A percentile compares a stretch with the other conserved stretches of the same genome.
These are phyloP conservation scores for Notothenia coriiceps DNA, from an alignment of 2,113 vertebrate genomes.

Conservation along the genomic window DNA sequence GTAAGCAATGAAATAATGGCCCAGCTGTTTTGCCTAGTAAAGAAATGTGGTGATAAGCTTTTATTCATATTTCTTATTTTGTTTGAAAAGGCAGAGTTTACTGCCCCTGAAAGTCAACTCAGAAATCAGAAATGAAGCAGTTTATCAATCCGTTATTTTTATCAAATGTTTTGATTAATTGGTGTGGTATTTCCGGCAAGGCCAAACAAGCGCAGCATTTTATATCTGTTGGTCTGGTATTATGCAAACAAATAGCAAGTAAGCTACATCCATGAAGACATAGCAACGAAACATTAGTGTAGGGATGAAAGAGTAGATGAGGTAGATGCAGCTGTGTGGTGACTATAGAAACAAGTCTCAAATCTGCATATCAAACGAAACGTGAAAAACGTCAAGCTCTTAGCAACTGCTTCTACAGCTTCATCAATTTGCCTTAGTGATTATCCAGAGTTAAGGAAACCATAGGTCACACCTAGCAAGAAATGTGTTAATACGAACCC, in stretches of 20 bases:
- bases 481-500: not conserved
- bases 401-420: not conserved
- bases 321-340: not conserved
- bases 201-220: too few species aligned
- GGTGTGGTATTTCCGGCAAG: not conserved
- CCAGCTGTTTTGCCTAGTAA: not conserved
- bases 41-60: not conserved
- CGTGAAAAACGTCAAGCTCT: not conserved
- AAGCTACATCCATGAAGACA: not conserved
- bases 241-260: not conserved
- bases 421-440: not conserved
- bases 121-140: too few species aligned
- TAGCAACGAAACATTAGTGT: not conserved
- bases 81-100: not conserved
- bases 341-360: not conserved
- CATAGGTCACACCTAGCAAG: not conserved
- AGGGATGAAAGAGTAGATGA: not conserved
- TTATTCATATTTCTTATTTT: not conserved
- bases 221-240: not conserved
- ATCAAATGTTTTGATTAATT: not conserved
- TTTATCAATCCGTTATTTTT: too few species aligned
- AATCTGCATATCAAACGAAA: not conserved
- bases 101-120: too few species aligned
- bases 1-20: constrained; percentile 66
- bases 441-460: not conserved